Evolutionary conservation across 2,113 vertebrate genomes (phyloP).

Genomic region (Pedionomus torquatus): DNA sequence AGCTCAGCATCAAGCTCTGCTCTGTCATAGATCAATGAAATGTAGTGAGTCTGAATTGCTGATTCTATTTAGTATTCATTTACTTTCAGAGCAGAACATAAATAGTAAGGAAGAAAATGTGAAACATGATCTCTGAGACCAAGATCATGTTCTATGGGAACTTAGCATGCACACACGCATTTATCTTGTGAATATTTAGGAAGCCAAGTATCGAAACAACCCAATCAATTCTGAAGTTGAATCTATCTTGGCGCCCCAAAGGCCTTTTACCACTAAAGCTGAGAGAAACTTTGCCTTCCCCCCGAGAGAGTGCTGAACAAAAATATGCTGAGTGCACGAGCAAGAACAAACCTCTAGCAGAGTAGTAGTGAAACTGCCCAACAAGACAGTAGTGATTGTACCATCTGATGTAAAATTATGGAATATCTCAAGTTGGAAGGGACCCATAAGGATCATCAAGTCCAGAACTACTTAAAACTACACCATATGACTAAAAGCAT

Average conservation of each 20-base stretch:
- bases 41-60: slow-evolving; percentile 36
- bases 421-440: neutral
- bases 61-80: slow-evolving; percentile 67
- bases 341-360: rapidly evolving
- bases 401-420: neutral
- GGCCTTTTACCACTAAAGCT: neutral
- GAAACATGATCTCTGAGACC: neutral
- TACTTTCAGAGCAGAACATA: slow-evolving; percentile 53
- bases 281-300: neutral
- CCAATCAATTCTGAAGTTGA: neutral
- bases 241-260: neutral
- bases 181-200: neutral
- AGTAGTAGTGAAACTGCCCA: neutral
- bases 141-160: neutral
- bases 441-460: neutral
- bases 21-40: slow-evolving; percentile 66
- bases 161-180: neutral
- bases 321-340: neutral
- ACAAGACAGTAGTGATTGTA: neutral
- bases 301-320: neutral
- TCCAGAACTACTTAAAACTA: neutral
- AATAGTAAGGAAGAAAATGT: slow-evolving; percentile 45
- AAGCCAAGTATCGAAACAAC: neutral
- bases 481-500: neutral
- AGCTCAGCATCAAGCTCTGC: slow-evolving; percentile 51